A percentile compares a stretch with the other conserved stretches of the same genome.
These are phyloP conservation scores for Mesochorus sp. DNA, from an alignment of 2,888 invertebrate species.

Conservation along the genomic window DNA sequence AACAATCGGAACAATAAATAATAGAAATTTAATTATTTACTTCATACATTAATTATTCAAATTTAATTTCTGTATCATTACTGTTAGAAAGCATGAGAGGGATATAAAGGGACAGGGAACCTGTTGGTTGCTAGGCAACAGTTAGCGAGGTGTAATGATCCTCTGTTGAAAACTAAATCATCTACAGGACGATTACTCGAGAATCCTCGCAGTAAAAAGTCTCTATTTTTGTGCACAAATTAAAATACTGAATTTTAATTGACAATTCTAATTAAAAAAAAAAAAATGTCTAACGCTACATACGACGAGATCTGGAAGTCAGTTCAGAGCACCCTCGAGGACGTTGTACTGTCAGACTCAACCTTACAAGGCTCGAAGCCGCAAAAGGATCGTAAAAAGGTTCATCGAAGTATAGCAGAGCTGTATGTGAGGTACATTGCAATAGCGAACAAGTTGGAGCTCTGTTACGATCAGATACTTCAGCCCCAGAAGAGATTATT, in stretches of 20 bases:
- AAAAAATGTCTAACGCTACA: slow-evolving; percentile 88
- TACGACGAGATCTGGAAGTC: slow-evolving; percentile 88
- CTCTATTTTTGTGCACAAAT: neutral
- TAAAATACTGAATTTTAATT: neutral
- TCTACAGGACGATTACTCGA: neutral
- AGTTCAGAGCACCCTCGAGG: slow-evolving; percentile 84
- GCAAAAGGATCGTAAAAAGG: slow-evolving; percentile 84
- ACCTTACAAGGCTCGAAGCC: slow-evolving; percentile 83
- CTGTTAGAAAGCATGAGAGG: neutral
- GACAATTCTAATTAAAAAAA: neutral
- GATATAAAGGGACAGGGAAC: neutral
- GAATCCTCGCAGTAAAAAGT: neutral
- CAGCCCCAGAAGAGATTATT: slow-evolving; percentile 96
- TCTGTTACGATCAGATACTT: slow-evolving; percentile 94
- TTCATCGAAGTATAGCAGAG: slow-evolving; percentile 86
- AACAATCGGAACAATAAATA: too few species aligned
- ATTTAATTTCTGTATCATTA: neutral
- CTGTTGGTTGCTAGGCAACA: slow-evolving; percentile 47
- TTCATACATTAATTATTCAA: too few species aligned
- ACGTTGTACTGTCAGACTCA: slow-evolving; percentile 86
- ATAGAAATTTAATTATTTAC: too few species aligned
- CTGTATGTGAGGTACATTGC: slow-evolving; percentile 89
- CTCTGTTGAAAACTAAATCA: neutral
- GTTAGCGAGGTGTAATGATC: neutral
- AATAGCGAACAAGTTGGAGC: slow-evolving; percentile 81